A percentile compares a stretch with the other conserved stretches of the same genome.
Conservation (phyloP, 2,888 invertebrate genomes). For the Mimachlamys varia region DNA sequence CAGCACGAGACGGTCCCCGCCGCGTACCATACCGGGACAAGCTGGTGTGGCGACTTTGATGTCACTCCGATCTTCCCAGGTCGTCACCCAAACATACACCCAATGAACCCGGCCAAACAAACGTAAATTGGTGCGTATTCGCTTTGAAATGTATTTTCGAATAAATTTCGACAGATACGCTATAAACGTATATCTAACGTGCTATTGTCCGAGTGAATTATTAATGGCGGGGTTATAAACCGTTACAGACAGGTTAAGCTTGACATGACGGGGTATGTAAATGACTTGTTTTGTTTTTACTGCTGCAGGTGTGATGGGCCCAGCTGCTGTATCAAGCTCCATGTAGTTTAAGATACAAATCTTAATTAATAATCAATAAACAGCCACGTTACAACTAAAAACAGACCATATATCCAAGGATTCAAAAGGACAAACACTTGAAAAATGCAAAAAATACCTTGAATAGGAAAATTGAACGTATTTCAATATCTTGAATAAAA, state of each 20-base stretch:
- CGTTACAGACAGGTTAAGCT: not conserved
- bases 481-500: too few relatives aligned
- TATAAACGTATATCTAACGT: not conserved
- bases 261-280: not conserved
- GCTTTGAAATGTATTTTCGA: slow-evolving; percentile 30
- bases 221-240: not conserved
- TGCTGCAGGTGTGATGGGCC: not conserved
- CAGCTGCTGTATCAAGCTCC: not conserved
- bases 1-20: not conserved
- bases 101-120: not conserved
- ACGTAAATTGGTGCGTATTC: slow-evolving; percentile 8
- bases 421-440: too few relatives aligned
- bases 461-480: too few relatives aligned
- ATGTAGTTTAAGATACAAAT: not conserved
- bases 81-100: not conserved
- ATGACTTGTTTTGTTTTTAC: not conserved
- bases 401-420: not conserved
- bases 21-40: not conserved
- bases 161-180: slow-evolving; percentile 15
- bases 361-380: too few relatives aligned
- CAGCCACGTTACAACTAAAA: not conserved
- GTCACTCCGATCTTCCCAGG: not conserved
- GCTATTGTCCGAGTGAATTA: not conserved
- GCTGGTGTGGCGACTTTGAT: not conserved
- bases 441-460: too few relatives aligned